Evolutionary conservation across 2,888 invertebrate species (phyloP), one percentile per base, ranked within the genome.

Genomic region (Pandemis corylana): DNA sequence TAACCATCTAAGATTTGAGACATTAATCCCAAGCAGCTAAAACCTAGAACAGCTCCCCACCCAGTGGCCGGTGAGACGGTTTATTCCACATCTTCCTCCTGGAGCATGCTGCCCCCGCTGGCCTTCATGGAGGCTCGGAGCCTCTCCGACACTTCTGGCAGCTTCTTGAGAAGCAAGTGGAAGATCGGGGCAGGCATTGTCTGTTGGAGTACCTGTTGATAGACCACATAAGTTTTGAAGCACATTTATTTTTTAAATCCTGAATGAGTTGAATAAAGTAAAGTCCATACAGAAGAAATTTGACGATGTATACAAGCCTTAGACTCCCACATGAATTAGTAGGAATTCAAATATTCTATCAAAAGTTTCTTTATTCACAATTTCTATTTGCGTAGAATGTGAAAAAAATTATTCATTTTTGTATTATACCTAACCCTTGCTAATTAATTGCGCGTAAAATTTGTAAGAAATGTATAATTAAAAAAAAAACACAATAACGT

Each of bases 141-240:
- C 7, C 94, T 86, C 78, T 93, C 92, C 0, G 94, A 91, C 5
- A 96, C 96, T 76, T 96, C 94, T 0, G 98, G 98, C 81, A 98
- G 94, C 89, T 97, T 96, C 90, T 98, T 96, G 78, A 99, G 95
- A 42, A 99, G 95, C 84, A 98, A 95, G 84, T 97, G 97, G 96
- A 99, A 99, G 89, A 99, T 98, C 85, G 98, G 97, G 28, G 98
- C 98, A 73, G 99, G 99, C 91, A 99, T 95, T 51, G 99, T 99
- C 92, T 99, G 98, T 92, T 99, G 98, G 71, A 99, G 95, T 77
- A 98, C 97, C 91, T 96, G 94, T 51, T 9, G 10, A 28, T 28
- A 28, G 13, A 20, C 20, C 20, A 62, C 41, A 20, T 20, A 36
- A 36, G 28, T 36, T 20, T 20, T 20, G 20, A 20, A 20, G 20